Percentiles rank a stretch among this genome's conserved stretches.
phyloP scores from a whole-genome alignment of 2,888 invertebrate species.

The Noctuana brunneofusca region DNA sequence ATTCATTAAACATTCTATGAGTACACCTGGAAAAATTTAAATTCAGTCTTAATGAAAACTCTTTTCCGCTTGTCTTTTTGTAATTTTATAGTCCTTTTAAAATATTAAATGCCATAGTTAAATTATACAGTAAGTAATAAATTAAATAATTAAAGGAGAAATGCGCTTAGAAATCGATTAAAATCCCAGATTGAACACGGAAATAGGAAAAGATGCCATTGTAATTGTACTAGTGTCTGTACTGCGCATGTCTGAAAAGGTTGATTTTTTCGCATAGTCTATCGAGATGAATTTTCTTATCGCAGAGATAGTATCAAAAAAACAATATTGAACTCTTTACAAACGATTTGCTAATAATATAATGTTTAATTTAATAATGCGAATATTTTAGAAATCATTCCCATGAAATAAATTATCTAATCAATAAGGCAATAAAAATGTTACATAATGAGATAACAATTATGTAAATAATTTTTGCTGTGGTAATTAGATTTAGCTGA shows the following conservation, averaged over 20 bases:
- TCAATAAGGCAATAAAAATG: too few species aligned
- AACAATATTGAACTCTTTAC: too few species aligned
- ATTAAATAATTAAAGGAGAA: background rate
- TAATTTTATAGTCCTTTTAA: background rate
- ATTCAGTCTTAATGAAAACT: background rate
- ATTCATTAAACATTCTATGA: constrained; percentile 8
- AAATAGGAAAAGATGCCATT: constrained; percentile 5
- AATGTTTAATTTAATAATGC: too few species aligned
- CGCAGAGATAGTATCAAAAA: too few species aligned
- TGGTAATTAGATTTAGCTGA: too few species aligned
- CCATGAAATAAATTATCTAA: too few species aligned
- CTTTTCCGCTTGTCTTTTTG: background rate
- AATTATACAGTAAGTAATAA: background rate
- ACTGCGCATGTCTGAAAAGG: constrained; percentile 28
- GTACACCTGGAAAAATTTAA: background rate
- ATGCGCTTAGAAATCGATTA: background rate
- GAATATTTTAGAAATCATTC: too few species aligned
- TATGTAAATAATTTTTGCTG: too few species aligned
- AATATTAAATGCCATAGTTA: background rate
- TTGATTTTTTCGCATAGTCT: constrained; percentile 14
- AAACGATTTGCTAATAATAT: too few species aligned
- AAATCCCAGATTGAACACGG: background rate
- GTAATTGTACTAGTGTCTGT: constrained; percentile 3
- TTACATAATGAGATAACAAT: too few species aligned
- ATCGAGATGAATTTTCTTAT: background rate